Evolutionary conservation across 2,888 invertebrate genomes (phyloP).

Genomic region (Baronia brevicornis): DNA sequence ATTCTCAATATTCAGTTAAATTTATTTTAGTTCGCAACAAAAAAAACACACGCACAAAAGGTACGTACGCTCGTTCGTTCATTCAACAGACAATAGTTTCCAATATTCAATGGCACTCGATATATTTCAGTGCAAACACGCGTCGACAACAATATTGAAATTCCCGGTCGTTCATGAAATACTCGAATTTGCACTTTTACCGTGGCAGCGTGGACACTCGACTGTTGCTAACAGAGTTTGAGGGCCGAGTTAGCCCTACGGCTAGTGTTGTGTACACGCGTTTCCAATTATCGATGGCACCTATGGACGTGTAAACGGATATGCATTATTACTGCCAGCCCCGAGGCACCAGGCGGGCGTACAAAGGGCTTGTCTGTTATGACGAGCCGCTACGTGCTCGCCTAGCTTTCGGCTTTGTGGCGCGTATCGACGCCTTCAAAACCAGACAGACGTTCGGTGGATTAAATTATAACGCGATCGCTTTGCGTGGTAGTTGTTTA

Average conservation of each 20-base stretch:
- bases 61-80: too few relatives aligned
- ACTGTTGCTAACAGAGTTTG: background rate
- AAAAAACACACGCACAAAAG: too few relatives aligned
- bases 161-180: conserved; percentile 5
- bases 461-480: conserved; percentile 2
- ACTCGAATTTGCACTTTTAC: conserved; percentile 15
- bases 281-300: conserved; percentile 47
- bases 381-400: background rate
- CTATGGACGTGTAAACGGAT: conserved; percentile 35
- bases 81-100: conserved; percentile 1
- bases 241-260: conserved; percentile 5
- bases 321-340: conserved; percentile 28
- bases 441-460: conserved; percentile 1
- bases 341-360: conserved; percentile 17
- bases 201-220: conserved; percentile 1
- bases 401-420: background rate
- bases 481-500: background rate
- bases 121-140: conserved; percentile 9
- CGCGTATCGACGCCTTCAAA: background rate
- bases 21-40: too few relatives aligned
- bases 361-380: conserved; percentile 2
- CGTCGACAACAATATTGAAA: conserved; percentile 11
- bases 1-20: too few relatives aligned
- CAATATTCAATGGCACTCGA: conserved; percentile 9
- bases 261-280: conserved; percentile 31